Evolutionary conservation across 64 coral and sea anemone genomes (phyloP), one percentile per base, ranked within the genome.

Genomic region (Catalaphyllia jardinei): DNA sequence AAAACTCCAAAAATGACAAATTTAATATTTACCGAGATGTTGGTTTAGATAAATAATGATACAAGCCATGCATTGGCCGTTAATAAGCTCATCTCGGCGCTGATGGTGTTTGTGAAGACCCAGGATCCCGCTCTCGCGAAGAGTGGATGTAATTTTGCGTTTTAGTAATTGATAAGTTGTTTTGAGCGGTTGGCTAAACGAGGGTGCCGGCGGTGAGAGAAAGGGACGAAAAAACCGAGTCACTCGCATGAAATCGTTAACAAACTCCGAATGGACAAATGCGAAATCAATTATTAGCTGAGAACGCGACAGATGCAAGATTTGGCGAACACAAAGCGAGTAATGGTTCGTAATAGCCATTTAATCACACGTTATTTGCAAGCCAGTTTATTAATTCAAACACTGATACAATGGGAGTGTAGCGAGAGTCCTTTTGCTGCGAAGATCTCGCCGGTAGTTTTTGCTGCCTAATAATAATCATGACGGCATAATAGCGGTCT

Each of bases 1-100:
- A 97, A 97, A 86, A 93, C 90, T 96, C 91, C 77, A 93, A 93
- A 90, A 75, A 71, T 93, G 77, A 93, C 95, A 96, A 93, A 89
- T 65, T 82, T 62, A 71, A 93, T 96, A 87, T 96, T 96, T 93
- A 85, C 88, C 75, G 74, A 93, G 95, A 96, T 96, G 80, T 80
- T 79, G 77, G 50, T 75, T 17, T 52, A 61, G 95, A 96, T 96
- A 96, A 96, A 90, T 86, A 96, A 81, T 80, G 91, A 93, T 93
- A 87, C 82, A 74, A 85, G 83, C 74, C 39, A 71, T 79, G 86
- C 93, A 96, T 91, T 93, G 93, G 90, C 88, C 90, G 93, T 91
- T 57, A 96, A 96, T 96, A 96, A 96, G 84, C 95, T 74, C 74
- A 85, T 85, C 71, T 83, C 13, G 71, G 71, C 22, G 54, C 73